A percentile compares a stretch with the other conserved stretches of the same genome.
These are phyloP conservation scores for Microtus ochrogaster DNA, from an alignment of 2,113 vertebrate genomes.

Conservation along the genomic window DNA sequence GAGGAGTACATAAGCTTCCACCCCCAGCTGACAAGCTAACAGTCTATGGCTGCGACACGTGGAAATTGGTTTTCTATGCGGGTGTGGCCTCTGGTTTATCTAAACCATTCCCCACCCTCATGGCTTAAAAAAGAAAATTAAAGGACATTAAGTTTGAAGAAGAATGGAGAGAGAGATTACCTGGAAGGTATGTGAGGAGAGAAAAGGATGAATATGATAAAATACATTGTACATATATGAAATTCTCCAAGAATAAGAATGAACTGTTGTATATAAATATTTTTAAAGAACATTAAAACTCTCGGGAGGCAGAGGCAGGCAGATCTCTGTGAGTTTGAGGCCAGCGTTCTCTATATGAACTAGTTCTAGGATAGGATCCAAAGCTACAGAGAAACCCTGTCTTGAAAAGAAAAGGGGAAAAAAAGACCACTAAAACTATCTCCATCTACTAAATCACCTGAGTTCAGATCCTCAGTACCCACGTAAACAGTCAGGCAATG, in stretches of 20 bases:
- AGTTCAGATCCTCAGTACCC: neutral
- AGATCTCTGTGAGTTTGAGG: too few relatives aligned
- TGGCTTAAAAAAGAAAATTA: neutral
- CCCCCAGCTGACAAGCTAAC: neutral
- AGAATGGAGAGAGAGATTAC: neutral
- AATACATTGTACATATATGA: neutral
- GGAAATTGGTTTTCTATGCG: neutral
- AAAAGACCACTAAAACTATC: neutral
- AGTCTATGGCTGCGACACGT: neutral
- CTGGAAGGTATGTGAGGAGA: neutral
- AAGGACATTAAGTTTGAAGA: neutral
- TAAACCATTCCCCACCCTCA: neutral
- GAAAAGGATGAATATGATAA: neutral
- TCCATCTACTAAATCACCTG: neutral
- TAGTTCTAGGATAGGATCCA: too few relatives aligned
- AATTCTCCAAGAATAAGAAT: neutral
- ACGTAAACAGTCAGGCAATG: neutral
- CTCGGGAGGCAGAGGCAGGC: too few relatives aligned
- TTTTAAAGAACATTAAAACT: neutral
- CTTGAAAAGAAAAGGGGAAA: too few relatives aligned
- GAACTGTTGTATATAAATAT: neutral
- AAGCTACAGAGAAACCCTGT: too few relatives aligned
- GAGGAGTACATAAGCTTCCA: neutral
- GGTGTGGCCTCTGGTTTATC: neutral
- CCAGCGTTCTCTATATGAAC: too few relatives aligned